Base-by-base conservation (phyloP, 2,113 vertebrate genomes). In the Aptenodytes forsteri region DNA sequence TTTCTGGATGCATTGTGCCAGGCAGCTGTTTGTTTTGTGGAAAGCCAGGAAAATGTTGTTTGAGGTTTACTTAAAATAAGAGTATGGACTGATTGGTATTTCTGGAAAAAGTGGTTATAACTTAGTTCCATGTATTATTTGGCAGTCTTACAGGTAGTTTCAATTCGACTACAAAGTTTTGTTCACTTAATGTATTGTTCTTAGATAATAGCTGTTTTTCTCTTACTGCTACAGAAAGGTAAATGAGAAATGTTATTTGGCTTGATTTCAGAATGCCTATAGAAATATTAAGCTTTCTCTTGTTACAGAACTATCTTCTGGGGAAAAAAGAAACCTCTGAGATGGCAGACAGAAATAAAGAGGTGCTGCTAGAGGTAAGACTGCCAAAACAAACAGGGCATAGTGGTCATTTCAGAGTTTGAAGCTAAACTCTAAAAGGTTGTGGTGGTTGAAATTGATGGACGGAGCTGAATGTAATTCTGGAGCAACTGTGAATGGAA, bases 281-380 rank as follows among this genome's bases (percentile, higher is more conserved):
- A 62, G 59, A 95, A 96, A 55, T 90, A 87, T 5, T 69, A 49
- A 89, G n/a, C 72, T 78, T 87, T 87, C 16, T 56, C 84, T 96
- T 96, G 20, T 96, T 97, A 75, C 96, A 99, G 99, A 99, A 99
- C 98, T 99, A 99, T 93, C 99, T 99, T 96, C 96, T 99, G 94
- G 99, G 99, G 94, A 99, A 98, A 97, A 99, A 99, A 95, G 99
- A 99, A 98, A 99, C 99, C 5, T 99, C 98, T 47, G 99, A 99
- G 96, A 99, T 99, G 99, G 99, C 99, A 72, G 99, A 99, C 94
- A 98, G 99, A 98, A 99, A 99, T 95, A 99, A 99, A 97, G 99
- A 99, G 97, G 99, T 99, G 72, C 96, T 99, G 13, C 95, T 99
- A 49, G 99, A 99, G 99, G 99, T 99, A 93, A 98, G 96, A 61